Evolutionary conservation across 2,113 vertebrate genomes (phyloP).

Genomic region (Pterocles gutturalis): DNA sequence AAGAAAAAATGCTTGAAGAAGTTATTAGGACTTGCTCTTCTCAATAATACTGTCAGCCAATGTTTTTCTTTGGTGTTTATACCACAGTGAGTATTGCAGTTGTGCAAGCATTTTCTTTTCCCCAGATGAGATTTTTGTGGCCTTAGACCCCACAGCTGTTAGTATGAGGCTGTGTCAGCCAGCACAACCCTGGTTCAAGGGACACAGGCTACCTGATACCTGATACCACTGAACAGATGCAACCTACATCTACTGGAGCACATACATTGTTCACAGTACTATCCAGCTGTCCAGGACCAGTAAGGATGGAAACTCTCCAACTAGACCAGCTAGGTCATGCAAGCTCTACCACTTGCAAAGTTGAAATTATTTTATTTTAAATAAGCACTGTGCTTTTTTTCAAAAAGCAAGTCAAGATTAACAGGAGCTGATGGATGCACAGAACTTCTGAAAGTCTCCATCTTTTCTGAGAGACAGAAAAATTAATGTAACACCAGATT

Average conservation of each 20-base stretch:
- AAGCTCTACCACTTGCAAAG: background rate
- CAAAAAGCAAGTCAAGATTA: background rate
- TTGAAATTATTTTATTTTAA: background rate
- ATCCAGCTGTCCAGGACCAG: background rate
- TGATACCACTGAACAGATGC: background rate
- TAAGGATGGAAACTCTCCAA: background rate
- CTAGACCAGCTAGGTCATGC: background rate
- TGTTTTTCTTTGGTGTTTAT: background rate
- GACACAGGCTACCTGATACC: rapidly evolving
- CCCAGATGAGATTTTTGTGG: background rate
- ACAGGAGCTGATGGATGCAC: background rate
- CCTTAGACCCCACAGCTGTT: background rate
- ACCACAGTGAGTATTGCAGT: background rate
- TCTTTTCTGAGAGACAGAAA: background rate
- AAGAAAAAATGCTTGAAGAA: background rate
- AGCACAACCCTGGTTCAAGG: background rate
- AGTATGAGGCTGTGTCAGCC: background rate
- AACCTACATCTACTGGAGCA: background rate
- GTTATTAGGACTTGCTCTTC: background rate
- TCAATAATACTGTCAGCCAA: background rate
- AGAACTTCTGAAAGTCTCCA: background rate
- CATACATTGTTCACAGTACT: background rate
- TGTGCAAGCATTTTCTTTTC: background rate
- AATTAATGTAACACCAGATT: background rate
- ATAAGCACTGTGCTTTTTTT: background rate